phyloP scores from a whole-genome alignment of 2,888 invertebrate species.

The Lumbricus terrestris region DNA sequence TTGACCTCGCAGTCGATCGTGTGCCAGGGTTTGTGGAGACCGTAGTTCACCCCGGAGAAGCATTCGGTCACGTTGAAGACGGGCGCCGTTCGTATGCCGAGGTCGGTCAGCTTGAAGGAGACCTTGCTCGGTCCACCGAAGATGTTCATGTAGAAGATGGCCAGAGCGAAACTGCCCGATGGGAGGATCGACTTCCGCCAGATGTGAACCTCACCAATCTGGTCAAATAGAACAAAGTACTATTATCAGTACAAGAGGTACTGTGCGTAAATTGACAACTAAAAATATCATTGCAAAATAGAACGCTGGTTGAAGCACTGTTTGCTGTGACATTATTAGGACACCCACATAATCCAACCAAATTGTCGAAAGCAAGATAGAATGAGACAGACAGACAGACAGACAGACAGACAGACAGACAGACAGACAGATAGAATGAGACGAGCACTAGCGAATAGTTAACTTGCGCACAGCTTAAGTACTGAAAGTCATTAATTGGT shows the following conservation, averaged over 20 bases:
- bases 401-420: no score
- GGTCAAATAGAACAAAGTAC: not conserved
- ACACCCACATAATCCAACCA: no score
- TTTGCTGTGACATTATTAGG: not conserved
- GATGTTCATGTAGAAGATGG: conserved; percentile 38
- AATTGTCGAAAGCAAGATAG: no score
- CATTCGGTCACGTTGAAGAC: conserved; percentile 39
- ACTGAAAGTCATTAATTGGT: no score
- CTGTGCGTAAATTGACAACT: not conserved
- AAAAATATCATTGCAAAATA: not conserved
- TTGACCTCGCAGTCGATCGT: conserved; percentile 41
- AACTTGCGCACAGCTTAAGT: no score
- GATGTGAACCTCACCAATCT: conserved; percentile 37
- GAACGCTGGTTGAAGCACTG: not conserved
- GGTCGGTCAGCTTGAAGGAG: conserved; percentile 30
- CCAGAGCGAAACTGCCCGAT: conserved; percentile 39
- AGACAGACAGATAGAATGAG: no score
- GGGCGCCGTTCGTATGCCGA: conserved; percentile 38
- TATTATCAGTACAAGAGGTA: not conserved
- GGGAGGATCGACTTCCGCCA: conserved; percentile 39
- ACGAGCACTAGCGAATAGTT: no score
- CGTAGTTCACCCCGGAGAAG: conserved; percentile 39
- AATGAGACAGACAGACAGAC: no score
- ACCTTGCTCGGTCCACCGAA: conserved; percentile 34
- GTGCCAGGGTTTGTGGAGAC: conserved; percentile 41